phyloP scores from a whole-genome alignment of 35 echinoderm and acorn worm genomes.

The Hemicentrotus pulcherrimus region DNA sequence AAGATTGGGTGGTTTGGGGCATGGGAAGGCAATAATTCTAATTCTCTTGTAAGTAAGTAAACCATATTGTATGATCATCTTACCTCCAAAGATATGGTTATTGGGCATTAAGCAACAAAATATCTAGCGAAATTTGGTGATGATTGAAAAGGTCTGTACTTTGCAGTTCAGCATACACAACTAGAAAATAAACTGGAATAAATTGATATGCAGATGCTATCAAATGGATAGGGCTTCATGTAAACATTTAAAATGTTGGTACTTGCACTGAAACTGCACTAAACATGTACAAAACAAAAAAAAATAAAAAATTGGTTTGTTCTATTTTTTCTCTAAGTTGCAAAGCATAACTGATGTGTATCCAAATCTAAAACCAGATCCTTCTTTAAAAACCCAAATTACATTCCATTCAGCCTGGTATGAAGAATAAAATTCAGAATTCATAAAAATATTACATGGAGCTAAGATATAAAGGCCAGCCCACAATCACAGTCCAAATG shows the following conservation, averaged over 20 bases:
- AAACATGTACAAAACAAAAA: too few relatives aligned
- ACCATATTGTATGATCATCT: neutral
- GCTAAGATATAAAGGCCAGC: neutral
- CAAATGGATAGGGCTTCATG: too few relatives aligned
- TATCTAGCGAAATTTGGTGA: neutral
- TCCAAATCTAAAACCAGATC: too few relatives aligned
- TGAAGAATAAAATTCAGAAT: too few relatives aligned
- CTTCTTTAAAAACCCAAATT: too few relatives aligned
- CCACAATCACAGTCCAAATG: neutral
- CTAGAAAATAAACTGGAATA: neutral
- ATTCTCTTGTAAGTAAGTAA: neutral
- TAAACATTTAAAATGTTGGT: too few relatives aligned
- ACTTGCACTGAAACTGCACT: too few relatives aligned
- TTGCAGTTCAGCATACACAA: neutral
- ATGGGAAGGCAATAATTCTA: neutral
- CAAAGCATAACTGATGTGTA: too few relatives aligned
- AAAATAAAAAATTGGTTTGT: too few relatives aligned
- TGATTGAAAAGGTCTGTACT: neutral
- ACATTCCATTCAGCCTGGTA: too few relatives aligned
- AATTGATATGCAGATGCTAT: neutral
- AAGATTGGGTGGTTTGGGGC: constrained; percentile 9
- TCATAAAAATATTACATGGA: neutral
- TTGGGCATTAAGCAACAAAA: neutral
- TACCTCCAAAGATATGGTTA: neutral
- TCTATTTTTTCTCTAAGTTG: too few relatives aligned